Evolutionary conservation across 2,888 invertebrate genomes (phyloP).

Genomic region (Noctua comes): DNA sequence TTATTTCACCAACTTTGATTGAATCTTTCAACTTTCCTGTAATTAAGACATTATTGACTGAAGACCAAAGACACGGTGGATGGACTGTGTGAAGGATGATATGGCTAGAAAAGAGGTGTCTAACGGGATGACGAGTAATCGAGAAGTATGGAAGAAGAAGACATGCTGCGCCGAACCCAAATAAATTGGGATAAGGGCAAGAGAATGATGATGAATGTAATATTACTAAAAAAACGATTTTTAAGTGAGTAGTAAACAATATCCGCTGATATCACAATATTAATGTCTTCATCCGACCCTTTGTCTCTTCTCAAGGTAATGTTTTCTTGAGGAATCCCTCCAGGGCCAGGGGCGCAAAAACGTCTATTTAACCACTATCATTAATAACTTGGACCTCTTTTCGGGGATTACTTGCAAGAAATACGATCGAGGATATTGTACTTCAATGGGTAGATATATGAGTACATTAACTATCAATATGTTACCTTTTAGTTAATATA

Average conservation of each 20-base stretch:
- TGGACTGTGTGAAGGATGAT: not conserved
- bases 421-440: conserved; percentile 58
- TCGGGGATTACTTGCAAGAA: conserved; percentile 70
- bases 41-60: conserved; percentile 6
- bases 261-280: conserved; percentile 64
- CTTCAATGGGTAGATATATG: conserved; percentile 44
- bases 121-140: not conserved
- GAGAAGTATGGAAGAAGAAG: not conserved
- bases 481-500: conserved; percentile 47
- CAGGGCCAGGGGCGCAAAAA: conserved; percentile 56
- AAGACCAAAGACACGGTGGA: not conserved
- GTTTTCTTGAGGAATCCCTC: conserved; percentile 63
- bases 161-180: not conserved
- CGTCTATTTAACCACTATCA: conserved; percentile 69
- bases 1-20: conserved; percentile 65
- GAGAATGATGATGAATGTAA: not conserved
- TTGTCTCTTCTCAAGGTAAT: conserved; percentile 58
- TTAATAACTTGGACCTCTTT: conserved; percentile 68
- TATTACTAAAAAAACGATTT: conserved; percentile 21
- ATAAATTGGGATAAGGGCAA: not conserved
- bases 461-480: conserved; percentile 47
- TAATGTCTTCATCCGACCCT: conserved; percentile 65
- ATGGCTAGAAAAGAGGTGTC: not conserved
- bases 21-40: conserved; percentile 59
- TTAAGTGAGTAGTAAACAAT: conserved; percentile 15